Conservation (phyloP, 2,113 vertebrate genomes). For the Strigops habroptila region DNA sequence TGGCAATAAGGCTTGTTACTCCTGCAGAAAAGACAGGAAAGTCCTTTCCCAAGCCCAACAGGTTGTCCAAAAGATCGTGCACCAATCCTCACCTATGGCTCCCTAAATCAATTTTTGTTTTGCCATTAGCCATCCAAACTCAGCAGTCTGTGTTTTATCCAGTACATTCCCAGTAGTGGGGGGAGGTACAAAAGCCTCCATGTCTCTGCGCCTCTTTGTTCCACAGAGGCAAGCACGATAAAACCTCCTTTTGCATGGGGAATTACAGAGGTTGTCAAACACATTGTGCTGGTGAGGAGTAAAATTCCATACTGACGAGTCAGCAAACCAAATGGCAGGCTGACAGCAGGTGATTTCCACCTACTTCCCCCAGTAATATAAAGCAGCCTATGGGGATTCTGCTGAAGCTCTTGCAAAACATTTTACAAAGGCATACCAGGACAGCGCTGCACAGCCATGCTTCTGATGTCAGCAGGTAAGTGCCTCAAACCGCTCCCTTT, state of each 20-base stretch:
- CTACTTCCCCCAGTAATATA: neutral
- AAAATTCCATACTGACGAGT: neutral
- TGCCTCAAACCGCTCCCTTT: neutral
- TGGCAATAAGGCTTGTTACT: neutral
- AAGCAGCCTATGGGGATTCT: neutral
- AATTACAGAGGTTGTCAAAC: neutral
- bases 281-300: neutral
- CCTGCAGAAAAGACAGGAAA: neutral
- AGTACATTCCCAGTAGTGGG: neutral
- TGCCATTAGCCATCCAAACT: neutral
- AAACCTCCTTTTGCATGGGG: neutral
- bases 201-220: neutral
- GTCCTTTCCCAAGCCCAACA: neutral
- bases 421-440: neutral
- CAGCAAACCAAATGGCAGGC: neutral
- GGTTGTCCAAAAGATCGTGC: neutral
- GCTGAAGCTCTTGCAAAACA: neutral
- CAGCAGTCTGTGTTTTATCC: neutral
- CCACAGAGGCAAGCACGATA: neutral
- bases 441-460: neutral
- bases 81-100: neutral
- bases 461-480: neutral
- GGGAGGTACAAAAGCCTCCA: neutral
- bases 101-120: neutral
- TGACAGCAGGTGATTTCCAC: neutral